Evolutionary conservation across 2,113 vertebrate genomes (phyloP).

Genomic region (Piprites chloris): DNA sequence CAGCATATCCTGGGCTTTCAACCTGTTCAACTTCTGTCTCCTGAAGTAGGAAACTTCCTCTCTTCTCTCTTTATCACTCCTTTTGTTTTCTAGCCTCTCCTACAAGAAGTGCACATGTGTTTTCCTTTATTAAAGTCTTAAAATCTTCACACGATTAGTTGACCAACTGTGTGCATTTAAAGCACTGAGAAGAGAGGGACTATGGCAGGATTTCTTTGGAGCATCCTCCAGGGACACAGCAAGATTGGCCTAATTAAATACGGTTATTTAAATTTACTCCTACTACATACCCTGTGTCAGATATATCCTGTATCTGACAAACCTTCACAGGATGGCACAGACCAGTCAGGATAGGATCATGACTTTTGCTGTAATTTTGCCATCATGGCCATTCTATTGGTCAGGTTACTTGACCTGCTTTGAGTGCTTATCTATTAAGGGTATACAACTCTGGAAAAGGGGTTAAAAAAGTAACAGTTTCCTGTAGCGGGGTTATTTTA

Average conservation of each 20-base stretch:
- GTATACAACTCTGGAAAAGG: neutral
- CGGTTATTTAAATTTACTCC: neutral
- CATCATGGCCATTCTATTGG: neutral
- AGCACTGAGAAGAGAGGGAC: neutral
- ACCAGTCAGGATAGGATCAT: neutral
- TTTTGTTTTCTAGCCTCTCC: neutral
- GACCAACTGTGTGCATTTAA: neutral
- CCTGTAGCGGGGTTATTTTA: neutral
- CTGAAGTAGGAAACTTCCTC: neutral
- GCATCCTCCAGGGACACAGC: neutral
- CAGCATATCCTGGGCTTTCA: neutral
- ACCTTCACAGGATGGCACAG: neutral
- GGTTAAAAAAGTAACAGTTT: neutral
- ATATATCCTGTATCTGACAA: neutral
- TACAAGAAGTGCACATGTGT: fast-evolving
- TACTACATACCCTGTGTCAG: neutral
- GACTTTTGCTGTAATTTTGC: neutral
- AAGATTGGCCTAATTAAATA: neutral
- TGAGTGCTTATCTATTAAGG: neutral
- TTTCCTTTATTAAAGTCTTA: neutral
- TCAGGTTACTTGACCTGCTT: neutral
- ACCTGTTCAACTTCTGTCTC: neutral
- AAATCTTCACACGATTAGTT: neutral
- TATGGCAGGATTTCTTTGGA: neutral
- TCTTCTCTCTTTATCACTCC: neutral